A percentile compares a stretch with the other conserved stretches of the same genome.
These are phyloP conservation scores for Cottoperca gobio DNA, from an alignment of 2,797 vertebrate genomes.

Conservation along the genomic window DNA sequence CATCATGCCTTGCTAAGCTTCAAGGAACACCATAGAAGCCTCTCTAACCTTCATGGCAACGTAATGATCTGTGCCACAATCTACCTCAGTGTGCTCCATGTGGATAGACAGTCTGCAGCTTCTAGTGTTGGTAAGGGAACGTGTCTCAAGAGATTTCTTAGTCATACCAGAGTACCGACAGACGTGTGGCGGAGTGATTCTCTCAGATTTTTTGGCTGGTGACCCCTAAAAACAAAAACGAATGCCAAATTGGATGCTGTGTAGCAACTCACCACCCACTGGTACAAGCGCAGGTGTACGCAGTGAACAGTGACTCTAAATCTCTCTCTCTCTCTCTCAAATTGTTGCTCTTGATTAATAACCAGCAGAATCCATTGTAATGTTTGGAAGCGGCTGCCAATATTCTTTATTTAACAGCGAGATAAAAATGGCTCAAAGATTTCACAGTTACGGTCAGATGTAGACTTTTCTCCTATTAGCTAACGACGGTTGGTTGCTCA, in stretches of 20 bases:
- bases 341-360: conserved; percentile 67
- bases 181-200: conserved; percentile 3
- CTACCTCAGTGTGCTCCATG: not conserved
- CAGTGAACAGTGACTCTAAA: conserved; percentile 55
- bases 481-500: not conserved
- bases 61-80: conserved; percentile 47
- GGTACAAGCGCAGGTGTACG: conserved; percentile 55
- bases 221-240: conserved; percentile 47
- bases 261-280: conserved; percentile 12
- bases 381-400: conserved; percentile 48
- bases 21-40: conserved; percentile 45
- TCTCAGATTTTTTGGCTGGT: conserved; percentile 34
- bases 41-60: conserved; percentile 27
- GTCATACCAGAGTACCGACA: conserved; percentile 8
- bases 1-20: conserved; percentile 51
- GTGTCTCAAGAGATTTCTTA: conserved; percentile 17
- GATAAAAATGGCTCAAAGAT: conserved; percentile 52
- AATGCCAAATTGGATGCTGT: conserved; percentile 45
- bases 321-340: conserved; percentile 34
- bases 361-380: conserved; percentile 40
- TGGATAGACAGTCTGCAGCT: conserved; percentile 17
- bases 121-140: conserved; percentile 13
- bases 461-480: conserved; percentile 8
- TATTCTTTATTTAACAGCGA: conserved; percentile 47
- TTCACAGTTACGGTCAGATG: conserved; percentile 31